Evolutionary conservation across 2,113 vertebrate species (phyloP).

Genomic region (Eidolon helvum): DNA sequence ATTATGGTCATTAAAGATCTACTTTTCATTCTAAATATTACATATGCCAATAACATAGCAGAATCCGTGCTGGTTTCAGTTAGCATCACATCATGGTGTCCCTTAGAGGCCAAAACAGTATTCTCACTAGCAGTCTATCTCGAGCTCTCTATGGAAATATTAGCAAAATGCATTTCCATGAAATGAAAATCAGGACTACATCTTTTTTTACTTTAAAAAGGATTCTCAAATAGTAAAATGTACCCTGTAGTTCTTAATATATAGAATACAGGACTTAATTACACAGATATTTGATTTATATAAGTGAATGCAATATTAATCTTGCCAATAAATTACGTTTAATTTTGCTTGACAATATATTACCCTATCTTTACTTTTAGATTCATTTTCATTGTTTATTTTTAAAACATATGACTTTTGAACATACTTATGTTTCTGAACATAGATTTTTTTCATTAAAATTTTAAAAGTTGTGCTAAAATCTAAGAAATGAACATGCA

Average conservation of each 20-base stretch:
- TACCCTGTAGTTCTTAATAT: not conserved
- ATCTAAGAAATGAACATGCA: not conserved
- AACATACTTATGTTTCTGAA: not conserved
- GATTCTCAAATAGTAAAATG: not conserved
- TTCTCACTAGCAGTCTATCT: not conserved
- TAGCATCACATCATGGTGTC: not conserved
- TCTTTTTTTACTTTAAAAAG: not conserved
- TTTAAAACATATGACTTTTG: not conserved
- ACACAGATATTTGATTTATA: not conserved
- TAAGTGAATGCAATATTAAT: not conserved
- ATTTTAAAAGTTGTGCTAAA: not conserved
- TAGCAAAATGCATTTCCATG: not conserved
- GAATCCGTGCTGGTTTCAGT: not conserved
- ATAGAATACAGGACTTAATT: not conserved
- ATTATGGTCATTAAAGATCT: not conserved
- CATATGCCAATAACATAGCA: not conserved
- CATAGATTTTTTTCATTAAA: not conserved
- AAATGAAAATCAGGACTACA: not conserved
- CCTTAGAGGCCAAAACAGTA: accelerated
- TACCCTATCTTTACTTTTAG: not conserved
- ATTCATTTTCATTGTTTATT: not conserved
- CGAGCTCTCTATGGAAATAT: not conserved
- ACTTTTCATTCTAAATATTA: not conserved
- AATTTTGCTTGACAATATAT: not conserved
- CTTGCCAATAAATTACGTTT: not conserved